A percentile compares a stretch with the other conserved stretches of the same genome.
These are phyloP conservation scores for Lepidurus couesii DNA, from an alignment of 1,140 invertebrate genomes.

Conservation along the genomic window DNA sequence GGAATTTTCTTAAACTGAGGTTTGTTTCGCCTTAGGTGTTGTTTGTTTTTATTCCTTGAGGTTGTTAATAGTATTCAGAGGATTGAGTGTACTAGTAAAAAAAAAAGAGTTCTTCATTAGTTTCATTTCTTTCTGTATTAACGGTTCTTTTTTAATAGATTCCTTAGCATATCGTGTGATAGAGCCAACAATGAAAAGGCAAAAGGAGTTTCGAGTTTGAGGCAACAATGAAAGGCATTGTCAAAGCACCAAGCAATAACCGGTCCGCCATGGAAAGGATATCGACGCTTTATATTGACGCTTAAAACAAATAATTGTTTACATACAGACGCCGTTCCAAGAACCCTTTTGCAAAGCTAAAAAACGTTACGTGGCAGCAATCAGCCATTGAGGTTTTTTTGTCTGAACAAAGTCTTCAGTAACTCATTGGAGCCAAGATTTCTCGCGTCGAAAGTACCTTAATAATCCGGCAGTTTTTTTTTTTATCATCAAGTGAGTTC, in stretches of 20 bases:
- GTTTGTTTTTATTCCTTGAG: no score
- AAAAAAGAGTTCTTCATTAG: no score
- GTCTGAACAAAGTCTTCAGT: not conserved
- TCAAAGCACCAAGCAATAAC: not conserved
- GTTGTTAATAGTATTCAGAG: no score
- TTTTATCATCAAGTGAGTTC: constrained; percentile 5
- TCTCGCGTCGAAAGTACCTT: not conserved
- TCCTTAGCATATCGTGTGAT: no score
- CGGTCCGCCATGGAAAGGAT: not conserved
- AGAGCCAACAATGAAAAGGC: not conserved
- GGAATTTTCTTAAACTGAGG: no score
- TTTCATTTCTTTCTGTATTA: no score
- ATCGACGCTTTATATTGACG: not conserved
- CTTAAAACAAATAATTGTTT: not conserved
- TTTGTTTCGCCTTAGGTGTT: no score
- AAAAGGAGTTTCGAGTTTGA: not conserved
- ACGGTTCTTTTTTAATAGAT: no score
- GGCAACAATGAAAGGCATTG: not conserved
- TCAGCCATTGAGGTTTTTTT: not conserved
- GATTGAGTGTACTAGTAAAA: no score
- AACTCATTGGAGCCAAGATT: not conserved
- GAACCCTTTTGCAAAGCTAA: not conserved
- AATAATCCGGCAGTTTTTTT: not conserved
- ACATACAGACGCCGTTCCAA: not conserved
- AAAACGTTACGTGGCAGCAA: not conserved